Conservation (phyloP, 2,113 vertebrate genomes). For the Cebidichthys violaceus region DNA sequence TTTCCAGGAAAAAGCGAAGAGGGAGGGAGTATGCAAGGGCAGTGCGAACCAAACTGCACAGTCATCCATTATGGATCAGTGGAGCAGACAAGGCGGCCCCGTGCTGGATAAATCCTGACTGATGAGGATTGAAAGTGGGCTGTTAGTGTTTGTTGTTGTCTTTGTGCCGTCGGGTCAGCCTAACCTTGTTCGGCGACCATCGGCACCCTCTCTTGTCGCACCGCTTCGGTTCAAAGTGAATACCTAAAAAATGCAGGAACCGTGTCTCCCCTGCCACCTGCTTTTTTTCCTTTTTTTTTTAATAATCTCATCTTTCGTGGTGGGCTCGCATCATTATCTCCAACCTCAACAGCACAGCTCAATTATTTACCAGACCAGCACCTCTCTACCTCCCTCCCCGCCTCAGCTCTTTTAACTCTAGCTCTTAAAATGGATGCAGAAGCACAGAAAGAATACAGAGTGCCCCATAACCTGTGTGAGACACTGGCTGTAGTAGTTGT, state of each 20-base stretch:
- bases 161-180: slow-evolving; percentile 28
- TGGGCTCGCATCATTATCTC: slow-evolving; percentile 49
- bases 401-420: slow-evolving; percentile 17
- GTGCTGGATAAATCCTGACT: slow-evolving; percentile 36
- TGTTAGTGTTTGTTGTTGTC: slow-evolving; percentile 56
- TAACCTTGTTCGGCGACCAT: slow-evolving; percentile 43
- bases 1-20: slow-evolving; percentile 48
- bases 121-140: slow-evolving; percentile 51
- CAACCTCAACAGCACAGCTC: slow-evolving; percentile 28
- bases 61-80: slow-evolving; percentile 71
- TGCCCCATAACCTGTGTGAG: not conserved
- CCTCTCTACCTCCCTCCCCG: slow-evolving; percentile 1
- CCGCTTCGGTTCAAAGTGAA: slow-evolving; percentile 43
- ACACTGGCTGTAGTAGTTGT: not conserved
- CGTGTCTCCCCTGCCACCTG: slow-evolving; percentile 37
- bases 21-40: slow-evolving; percentile 19
- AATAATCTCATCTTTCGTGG: slow-evolving; percentile 19
- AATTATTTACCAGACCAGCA: slow-evolving; percentile 30
- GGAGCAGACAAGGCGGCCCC: slow-evolving; percentile 37
- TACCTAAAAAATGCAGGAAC: slow-evolving; percentile 31
- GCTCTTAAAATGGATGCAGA: slow-evolving; percentile 14
- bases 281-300: slow-evolving; percentile 30
- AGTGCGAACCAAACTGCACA: slow-evolving; percentile 47
- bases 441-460: not conserved
- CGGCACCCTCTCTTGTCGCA: not conserved